Evolutionary conservation across 2,888 invertebrate species (phyloP), one percentile per base, ranked within the genome.

Genomic region (Rotaria magnacalcarata): DNA sequence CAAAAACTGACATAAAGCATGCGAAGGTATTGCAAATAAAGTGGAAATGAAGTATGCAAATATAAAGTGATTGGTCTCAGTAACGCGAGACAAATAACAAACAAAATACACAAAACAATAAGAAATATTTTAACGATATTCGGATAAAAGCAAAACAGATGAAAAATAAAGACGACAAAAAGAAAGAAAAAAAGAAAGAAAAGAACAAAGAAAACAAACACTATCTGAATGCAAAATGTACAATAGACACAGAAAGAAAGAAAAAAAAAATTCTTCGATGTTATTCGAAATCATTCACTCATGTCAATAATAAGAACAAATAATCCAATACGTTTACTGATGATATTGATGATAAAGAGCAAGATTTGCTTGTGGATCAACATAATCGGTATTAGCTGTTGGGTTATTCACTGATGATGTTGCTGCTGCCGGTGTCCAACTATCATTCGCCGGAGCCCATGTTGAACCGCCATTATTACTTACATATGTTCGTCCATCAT

Each of bases 401-500:
- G 67, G 8, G 11, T 67, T 67, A 2, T 6, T 27, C 50, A 14
- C 50, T 16, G 52, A 16, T 14, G 52, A 3, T 52, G 27, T 5
- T 16, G 67, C 5, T 67, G 67, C 24, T 67, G 67, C 14, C 34
- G 34, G 34, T 67, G 34, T 41, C 67, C 67, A 67, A 34, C 19
- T 67, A 34, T 67, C 67, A 67, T 67, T 67, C 1, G 34, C 67
- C 19, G 67, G 6, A 16, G 80, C 47, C 80, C 80, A 80, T 47
- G 80, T 80, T 80, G 47, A 24, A 24, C 80, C 80, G 0, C 43
- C 80, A 47, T 43, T 80, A 47, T 80, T 80, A 80, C 80, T 80
- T 47, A 19, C 80, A 47, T 8, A 80, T n/a, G 80, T 43, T 47
- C 47, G 24, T 47, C n/a, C 47, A 80, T 80, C n/a, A n/a, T 24